These are phyloP conservation scores for Microctonus aethiopoides DNA, from an alignment of 2,888 invertebrate genomes.

Conservation along the genomic window DNA sequence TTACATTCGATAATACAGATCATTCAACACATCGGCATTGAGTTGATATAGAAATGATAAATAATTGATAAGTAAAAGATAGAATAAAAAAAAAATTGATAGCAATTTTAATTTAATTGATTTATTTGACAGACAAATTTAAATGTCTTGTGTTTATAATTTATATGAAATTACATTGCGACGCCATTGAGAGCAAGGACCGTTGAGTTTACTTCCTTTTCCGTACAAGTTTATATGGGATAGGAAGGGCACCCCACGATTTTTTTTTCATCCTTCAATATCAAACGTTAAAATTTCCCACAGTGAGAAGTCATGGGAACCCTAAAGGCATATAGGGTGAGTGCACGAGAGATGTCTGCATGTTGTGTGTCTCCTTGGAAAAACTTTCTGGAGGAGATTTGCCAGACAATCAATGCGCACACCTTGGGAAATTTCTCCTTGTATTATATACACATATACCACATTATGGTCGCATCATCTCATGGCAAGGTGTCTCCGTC, in stretches of 20 bases:
- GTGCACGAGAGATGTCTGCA: conserved; percentile 24
- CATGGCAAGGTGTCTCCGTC: not conserved
- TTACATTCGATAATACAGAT: too few species aligned
- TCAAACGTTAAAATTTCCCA: conserved; percentile 65
- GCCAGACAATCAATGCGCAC: conserved; percentile 32
- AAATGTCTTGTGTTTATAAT: not conserved
- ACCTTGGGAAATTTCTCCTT: conserved; percentile 38
- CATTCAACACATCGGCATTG: too few species aligned
- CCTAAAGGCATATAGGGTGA: conserved; percentile 29
- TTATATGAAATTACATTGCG: conserved; percentile 31
- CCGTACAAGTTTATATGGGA: conserved; percentile 43
- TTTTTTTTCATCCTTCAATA: conserved; percentile 57
- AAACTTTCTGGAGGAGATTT: conserved; percentile 51
- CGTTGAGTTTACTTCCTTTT: conserved; percentile 60
- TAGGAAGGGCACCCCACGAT: conserved; percentile 48
- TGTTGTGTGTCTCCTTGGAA: conserved; percentile 37
- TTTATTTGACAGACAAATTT: not conserved
- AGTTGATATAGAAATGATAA: too few species aligned
- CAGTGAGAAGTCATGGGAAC: conserved; percentile 60
- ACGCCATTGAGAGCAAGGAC: conserved; percentile 60
- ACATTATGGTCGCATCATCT: conserved; percentile 17
- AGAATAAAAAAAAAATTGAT: too few species aligned
- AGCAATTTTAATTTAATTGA: too few species aligned
- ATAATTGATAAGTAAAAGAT: too few species aligned
- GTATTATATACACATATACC: not conserved